Evolutionary conservation across 2,113 vertebrate species (phyloP).

Genomic region (Tachysurus fulvidraco): DNA sequence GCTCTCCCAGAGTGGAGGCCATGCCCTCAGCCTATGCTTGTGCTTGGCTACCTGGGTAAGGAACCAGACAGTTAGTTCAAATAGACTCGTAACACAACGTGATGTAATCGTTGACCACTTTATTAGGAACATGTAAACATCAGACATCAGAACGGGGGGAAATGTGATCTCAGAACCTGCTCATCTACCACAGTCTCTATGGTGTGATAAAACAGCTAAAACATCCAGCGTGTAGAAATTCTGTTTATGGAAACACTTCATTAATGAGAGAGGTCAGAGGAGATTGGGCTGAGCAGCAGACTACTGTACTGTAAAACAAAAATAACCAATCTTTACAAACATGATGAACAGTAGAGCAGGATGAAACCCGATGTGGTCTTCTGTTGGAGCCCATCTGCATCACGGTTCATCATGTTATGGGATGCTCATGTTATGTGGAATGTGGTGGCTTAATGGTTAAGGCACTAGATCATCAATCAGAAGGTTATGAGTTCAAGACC

Average conservation of each 20-base stretch:
- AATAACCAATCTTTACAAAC: neutral
- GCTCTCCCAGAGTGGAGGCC: conserved; percentile 71
- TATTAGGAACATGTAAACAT: neutral
- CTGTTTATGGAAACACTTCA: neutral
- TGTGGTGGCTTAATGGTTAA: too few relatives aligned
- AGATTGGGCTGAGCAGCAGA: neutral
- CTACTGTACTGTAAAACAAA: neutral
- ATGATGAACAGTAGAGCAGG: neutral
- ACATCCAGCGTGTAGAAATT: neutral
- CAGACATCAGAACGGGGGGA: neutral
- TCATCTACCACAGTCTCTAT: neutral
- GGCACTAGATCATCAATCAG: too few relatives aligned
- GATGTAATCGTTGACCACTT: neutral
- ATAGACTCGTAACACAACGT: neutral
- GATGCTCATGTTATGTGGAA: too few relatives aligned
- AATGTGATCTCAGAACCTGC: neutral
- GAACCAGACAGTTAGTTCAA: conserved; percentile 50
- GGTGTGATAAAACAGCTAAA: neutral
- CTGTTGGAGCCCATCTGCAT: neutral
- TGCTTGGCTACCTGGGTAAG: conserved; percentile 81
- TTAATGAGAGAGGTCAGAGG: neutral
- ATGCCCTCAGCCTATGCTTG: conserved; percentile 76
- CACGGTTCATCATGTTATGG: neutral
- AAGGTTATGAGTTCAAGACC: too few relatives aligned
- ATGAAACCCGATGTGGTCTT: neutral